Conservation (phyloP, 1,140 invertebrate genomes). For the Brachionus rubens region DNA sequence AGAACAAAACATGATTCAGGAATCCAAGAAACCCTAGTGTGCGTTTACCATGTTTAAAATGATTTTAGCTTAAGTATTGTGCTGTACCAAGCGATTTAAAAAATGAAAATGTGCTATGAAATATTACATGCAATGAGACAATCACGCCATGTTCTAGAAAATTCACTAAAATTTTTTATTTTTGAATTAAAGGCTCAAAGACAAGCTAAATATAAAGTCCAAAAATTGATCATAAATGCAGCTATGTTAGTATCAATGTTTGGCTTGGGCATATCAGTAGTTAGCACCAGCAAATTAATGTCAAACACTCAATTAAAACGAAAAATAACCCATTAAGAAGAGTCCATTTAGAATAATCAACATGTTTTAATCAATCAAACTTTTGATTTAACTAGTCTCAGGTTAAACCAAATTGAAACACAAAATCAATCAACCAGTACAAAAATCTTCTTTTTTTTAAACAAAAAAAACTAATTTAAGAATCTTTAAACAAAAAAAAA, state of each 20-base stretch:
- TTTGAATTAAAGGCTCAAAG: background rate
- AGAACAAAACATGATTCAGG: too few relatives aligned
- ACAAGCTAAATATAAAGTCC: background rate
- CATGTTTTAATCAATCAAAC: too few relatives aligned
- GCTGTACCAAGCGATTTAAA: too few relatives aligned
- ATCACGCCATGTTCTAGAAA: background rate
- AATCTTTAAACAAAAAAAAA: too few relatives aligned
- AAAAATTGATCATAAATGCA: conserved; percentile 21
- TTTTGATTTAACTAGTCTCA: background rate
- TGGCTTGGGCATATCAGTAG: background rate
- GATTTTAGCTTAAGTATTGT: too few relatives aligned
- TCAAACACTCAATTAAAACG: background rate
- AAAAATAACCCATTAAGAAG: background rate
- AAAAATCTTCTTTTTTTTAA: conserved; percentile 6
- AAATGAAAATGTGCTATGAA: too few relatives aligned
- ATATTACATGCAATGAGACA: background rate
- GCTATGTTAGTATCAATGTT: conserved; percentile 14
- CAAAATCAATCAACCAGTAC: too few relatives aligned
- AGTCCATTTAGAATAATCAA: background rate
- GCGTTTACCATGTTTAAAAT: too few relatives aligned
- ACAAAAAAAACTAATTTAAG: too few relatives aligned
- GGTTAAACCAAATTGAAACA: too few relatives aligned
- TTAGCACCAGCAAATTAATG: conserved; percentile 33
- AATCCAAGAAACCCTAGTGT: too few relatives aligned
- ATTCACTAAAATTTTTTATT: background rate